Evolutionary conservation across 2,113 vertebrate species (phyloP).

Genomic region (Nanorana parkeri): DNA sequence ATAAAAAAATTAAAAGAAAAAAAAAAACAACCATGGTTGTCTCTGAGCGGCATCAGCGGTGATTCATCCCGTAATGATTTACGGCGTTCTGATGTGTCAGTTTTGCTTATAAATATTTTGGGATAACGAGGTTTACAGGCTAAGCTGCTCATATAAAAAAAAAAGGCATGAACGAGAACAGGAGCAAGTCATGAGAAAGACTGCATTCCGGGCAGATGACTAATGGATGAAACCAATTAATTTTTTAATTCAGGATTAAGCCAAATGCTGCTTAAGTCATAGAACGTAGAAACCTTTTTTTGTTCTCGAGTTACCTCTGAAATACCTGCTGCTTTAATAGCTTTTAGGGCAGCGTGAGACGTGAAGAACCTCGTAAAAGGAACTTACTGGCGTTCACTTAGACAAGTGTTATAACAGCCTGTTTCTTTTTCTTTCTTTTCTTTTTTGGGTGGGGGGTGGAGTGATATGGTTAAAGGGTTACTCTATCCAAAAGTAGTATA

Average conservation of each 20-base stretch:
- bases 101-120: no score
- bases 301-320: background rate
- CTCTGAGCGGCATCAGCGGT: no score
- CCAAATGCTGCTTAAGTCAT: conserved; percentile 13
- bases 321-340: conserved; percentile 21
- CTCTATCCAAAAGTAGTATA: no score
- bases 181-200: background rate
- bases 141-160: no score
- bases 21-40: no score
- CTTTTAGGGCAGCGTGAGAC: conserved; percentile 5
- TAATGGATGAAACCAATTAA: conserved; percentile 29
- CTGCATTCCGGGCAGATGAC: conserved; percentile 14
- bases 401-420: background rate
- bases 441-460: no score
- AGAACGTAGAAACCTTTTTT: background rate
- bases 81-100: no score
- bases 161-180: background rate
- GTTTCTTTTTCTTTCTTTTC: no score
- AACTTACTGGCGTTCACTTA: background rate
- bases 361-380: conserved; percentile 28
- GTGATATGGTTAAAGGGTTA: no score
- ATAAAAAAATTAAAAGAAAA: no score
- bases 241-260: conserved; percentile 32
- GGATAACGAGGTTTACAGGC: no score
- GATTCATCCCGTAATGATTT: no score